Conservation (phyloP, 2,113 vertebrate genomes). For the Phalacrocorax aristotelis region DNA sequence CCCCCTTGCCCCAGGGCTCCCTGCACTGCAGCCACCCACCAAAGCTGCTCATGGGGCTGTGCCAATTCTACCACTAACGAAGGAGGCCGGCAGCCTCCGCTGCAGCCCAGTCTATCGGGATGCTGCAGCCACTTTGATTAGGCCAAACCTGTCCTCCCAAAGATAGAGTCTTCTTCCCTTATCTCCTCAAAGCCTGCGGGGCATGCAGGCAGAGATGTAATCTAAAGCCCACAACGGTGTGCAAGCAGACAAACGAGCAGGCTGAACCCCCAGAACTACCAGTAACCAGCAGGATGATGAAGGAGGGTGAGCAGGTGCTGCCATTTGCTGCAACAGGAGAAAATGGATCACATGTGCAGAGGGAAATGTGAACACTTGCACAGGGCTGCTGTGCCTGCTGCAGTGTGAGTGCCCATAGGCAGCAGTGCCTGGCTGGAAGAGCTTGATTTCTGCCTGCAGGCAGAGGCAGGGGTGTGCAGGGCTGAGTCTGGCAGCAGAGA, state of each 20-base stretch:
- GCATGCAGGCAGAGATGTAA: not conserved
- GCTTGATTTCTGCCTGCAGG: not conserved
- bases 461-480: not conserved
- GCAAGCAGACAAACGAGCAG: not conserved
- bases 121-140: not conserved
- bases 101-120: not conserved
- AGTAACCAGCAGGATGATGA: not conserved
- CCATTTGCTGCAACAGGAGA: not conserved
- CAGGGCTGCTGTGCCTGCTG: not conserved
- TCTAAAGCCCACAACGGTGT: not conserved
- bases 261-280: not conserved
- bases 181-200: not conserved
- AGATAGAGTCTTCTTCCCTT: not conserved
- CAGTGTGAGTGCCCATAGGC: rapidly evolving
- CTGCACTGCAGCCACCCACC: rapidly evolving
- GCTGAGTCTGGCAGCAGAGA: not conserved
- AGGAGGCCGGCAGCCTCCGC: not conserved
- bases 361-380: not conserved
- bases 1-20: not conserved
- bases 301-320: not conserved
- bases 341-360: not conserved
- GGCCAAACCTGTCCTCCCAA: not conserved
- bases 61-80: rapidly evolving
- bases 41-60: not conserved
- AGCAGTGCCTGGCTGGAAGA: not conserved